These are phyloP conservation scores for Seriola rivoliana DNA, from an alignment of 2,113 vertebrate species.

Conservation along the genomic window DNA sequence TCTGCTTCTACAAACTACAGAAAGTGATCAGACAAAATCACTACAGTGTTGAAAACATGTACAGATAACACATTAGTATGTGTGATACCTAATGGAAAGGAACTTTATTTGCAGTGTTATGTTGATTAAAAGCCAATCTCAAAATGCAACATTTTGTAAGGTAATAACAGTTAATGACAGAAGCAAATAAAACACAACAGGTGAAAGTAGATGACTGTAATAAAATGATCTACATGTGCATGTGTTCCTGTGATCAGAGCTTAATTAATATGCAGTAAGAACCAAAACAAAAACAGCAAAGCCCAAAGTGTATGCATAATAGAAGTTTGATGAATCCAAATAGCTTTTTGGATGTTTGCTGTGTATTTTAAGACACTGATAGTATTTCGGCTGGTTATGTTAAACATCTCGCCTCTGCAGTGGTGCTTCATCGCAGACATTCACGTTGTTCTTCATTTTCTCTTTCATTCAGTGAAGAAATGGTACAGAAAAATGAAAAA, in stretches of 20 bases:
- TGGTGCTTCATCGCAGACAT: background rate
- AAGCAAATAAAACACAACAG: constrained; percentile 9
- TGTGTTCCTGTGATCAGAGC: constrained; percentile 10
- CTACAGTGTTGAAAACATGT: background rate
- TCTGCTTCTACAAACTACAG: background rate
- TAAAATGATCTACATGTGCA: constrained; percentile 14
- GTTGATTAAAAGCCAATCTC: constrained; percentile 16
- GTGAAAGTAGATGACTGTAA: constrained; percentile 1
- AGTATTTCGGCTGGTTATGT: background rate
- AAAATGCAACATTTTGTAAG: constrained; percentile 1
- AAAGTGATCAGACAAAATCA: background rate
- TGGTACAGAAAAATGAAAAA: background rate
- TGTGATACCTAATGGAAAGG: background rate
- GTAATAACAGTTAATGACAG: constrained; percentile 13
- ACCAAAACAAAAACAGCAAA: constrained; percentile 23
- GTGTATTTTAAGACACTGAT: constrained; percentile 1
- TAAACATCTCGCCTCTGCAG: constrained; percentile 4
- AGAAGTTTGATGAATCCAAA: constrained; percentile 36
- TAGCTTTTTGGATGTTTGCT: background rate
- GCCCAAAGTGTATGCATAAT: constrained; percentile 7
- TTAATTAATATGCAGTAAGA: constrained; percentile 32
- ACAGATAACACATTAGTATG: background rate
- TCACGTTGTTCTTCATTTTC: background rate
- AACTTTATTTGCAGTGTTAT: background rate
- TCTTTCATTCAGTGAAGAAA: constrained; percentile 2